phyloP scores from a whole-genome alignment of 2,797 vertebrate genomes.

The Salarias fasciatus region DNA sequence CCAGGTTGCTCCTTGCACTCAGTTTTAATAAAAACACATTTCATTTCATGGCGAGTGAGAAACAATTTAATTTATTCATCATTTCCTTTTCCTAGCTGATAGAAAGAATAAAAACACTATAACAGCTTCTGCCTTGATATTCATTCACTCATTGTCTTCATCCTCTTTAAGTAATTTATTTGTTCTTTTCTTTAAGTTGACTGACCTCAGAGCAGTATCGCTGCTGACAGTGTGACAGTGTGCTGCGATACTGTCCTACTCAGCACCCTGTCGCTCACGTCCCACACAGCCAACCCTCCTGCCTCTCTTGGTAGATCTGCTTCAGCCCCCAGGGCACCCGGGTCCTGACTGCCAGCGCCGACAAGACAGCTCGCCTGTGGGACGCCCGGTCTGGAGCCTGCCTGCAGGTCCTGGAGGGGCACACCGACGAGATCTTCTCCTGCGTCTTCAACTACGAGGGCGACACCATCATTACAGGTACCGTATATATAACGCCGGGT shows the following conservation, averaged over 20 bases:
- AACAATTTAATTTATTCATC: too few relatives aligned
- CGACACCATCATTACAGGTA: slow-evolving; percentile 95
- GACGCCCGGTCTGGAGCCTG: slow-evolving; percentile 88
- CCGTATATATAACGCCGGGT: not conserved
- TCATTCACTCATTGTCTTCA: too few relatives aligned
- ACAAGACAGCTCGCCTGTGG: slow-evolving; percentile 94
- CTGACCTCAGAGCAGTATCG: slow-evolving; percentile 32
- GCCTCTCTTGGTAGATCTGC: slow-evolving; percentile 84
- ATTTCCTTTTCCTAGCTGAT: too few relatives aligned
- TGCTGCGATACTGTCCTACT: slow-evolving; percentile 31
- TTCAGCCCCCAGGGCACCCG: slow-evolving; percentile 92
- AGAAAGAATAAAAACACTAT: too few relatives aligned
- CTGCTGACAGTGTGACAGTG: slow-evolving; percentile 20
- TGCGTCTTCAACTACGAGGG: slow-evolving; percentile 95
- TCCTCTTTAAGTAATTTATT: slow-evolving; percentile 21
- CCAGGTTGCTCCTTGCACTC: too few relatives aligned
- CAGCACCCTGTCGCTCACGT: slow-evolving; percentile 30
- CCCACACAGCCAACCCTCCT: slow-evolving; percentile 11
- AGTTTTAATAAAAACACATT: too few relatives aligned
- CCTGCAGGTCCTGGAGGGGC: slow-evolving; percentile 90
- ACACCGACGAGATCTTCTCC: slow-evolving; percentile 94
- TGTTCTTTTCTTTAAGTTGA: slow-evolving; percentile 45
- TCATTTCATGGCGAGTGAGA: too few relatives aligned
- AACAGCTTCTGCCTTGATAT: too few relatives aligned
- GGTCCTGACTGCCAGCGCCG: slow-evolving; percentile 91